Evolutionary conservation across 2,888 invertebrate species (phyloP), one percentile per base, ranked within the genome.

Genomic region (Dynastes tityus): DNA sequence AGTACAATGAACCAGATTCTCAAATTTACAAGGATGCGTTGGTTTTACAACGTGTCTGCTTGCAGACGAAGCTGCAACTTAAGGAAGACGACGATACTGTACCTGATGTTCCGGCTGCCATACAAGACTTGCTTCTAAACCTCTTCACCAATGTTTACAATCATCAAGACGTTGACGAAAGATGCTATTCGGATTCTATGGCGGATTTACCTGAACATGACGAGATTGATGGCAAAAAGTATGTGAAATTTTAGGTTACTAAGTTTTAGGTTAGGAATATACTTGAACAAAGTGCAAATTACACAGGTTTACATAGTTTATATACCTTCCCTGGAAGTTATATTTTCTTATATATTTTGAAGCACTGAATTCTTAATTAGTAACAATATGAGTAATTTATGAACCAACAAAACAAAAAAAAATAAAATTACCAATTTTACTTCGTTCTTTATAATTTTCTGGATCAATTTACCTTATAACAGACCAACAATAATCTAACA

Each of bases 11-110:
- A 86, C 98, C 98, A 0, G 98, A 98, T 86, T 98, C 98, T 0
- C 96, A 97, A 88, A 97, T 98, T 82, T 98, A 98, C 87, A 98
- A 98, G 90, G 98, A 99, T 89, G 98, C 98, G 0, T 90, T 99
- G 83, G 94, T 97, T 32, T 89, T 99, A 84, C 98, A 99, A 89
- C 92, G 97, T 81, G 92, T 98, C 71, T 96, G 97, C 78, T 90
- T 98, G 81, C 96, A 98, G 91, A 96, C 97, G 80, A 98, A 98
- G 86, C 92, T 96, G 83, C 94, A 96, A 87, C 89, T 99, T 76
- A 94, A 95, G 89, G 93, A 87, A 79, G 95, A 94, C 79, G 95
- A 95, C 70, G 96, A 96, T 85, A 94, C 95, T 0, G 94, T 97
- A 0, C 98, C 98, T 0, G 97, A 97, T 86, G 97, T 98, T 0